These are phyloP conservation scores for Castor canadensis DNA, from an alignment of 2,113 vertebrate genomes.

Conservation along the genomic window DNA sequence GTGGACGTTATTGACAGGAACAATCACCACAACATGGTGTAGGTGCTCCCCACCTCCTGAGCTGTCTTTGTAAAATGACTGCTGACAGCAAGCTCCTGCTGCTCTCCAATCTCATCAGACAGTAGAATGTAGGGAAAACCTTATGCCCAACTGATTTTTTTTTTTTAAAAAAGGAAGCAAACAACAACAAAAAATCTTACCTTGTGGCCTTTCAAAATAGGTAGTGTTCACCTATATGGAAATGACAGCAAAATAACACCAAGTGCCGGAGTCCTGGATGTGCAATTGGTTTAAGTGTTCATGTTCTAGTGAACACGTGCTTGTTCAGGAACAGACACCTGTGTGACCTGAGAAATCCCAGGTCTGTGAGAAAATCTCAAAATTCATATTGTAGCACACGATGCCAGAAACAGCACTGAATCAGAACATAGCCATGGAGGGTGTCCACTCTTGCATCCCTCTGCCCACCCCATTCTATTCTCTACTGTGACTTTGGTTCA, in stretches of 20 bases:
- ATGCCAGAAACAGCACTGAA: constrained; percentile 83
- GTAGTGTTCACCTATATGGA: constrained; percentile 81
- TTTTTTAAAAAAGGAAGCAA: constrained; percentile 24
- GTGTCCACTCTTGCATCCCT: constrained; percentile 48
- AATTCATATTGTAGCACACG: constrained; percentile 88
- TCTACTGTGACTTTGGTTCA: constrained; percentile 84
- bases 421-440: constrained; percentile 67
- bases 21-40: constrained; percentile 97
- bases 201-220: constrained; percentile 87
- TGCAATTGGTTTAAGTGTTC: constrained; percentile 87
- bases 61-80: constrained; percentile 81
- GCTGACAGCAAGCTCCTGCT: constrained; percentile 91
- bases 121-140: constrained; percentile 99
- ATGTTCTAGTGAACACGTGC: constrained; percentile 87
- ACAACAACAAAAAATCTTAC: constrained; percentile 81
- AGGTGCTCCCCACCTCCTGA: constrained; percentile 63
- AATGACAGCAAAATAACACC: constrained; percentile 77
- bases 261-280: constrained; percentile 82
- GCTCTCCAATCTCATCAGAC: constrained; percentile 97
- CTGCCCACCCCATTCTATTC: constrained; percentile 86
- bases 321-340: constrained; percentile 82
- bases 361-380: constrained; percentile 67
- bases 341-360: constrained; percentile 71
- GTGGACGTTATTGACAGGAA: constrained; percentile 97
- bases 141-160: constrained; percentile 84